These are phyloP conservation scores for Crax fasciolata DNA, from an alignment of 2,797 vertebrate species.

Conservation along the genomic window DNA sequence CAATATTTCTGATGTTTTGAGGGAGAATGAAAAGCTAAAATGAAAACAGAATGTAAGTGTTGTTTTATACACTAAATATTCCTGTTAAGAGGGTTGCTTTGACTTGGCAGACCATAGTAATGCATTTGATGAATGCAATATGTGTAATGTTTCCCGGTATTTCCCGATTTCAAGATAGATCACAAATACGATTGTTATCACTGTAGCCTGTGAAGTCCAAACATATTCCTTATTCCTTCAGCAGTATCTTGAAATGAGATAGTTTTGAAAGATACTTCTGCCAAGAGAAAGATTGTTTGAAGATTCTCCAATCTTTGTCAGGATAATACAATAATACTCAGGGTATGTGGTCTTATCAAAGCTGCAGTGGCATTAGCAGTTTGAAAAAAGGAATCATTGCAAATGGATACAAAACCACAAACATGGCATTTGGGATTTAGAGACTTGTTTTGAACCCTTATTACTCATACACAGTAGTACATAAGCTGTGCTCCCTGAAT, in stretches of 20 bases:
- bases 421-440: neutral
- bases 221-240: neutral
- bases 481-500: neutral
- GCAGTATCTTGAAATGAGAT: neutral
- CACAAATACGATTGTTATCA: neutral
- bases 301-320: neutral
- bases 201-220: neutral
- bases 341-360: neutral
- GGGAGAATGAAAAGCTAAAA: conserved; percentile 19
- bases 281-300: neutral
- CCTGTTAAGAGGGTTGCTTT: neutral
- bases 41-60: neutral
- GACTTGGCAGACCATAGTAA: neutral
- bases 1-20: neutral
- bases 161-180: neutral
- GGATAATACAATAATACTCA: neutral
- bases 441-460: neutral
- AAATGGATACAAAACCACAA: neutral
- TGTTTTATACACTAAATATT: neutral
- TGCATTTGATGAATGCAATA: neutral
- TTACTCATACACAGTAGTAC: neutral
- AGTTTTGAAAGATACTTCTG: neutral
- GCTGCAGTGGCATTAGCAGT: neutral
- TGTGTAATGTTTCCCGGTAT: neutral
- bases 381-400: neutral